These are phyloP conservation scores for Serilophus lunatus DNA, from an alignment of 2,113 vertebrate genomes.

Conservation along the genomic window DNA sequence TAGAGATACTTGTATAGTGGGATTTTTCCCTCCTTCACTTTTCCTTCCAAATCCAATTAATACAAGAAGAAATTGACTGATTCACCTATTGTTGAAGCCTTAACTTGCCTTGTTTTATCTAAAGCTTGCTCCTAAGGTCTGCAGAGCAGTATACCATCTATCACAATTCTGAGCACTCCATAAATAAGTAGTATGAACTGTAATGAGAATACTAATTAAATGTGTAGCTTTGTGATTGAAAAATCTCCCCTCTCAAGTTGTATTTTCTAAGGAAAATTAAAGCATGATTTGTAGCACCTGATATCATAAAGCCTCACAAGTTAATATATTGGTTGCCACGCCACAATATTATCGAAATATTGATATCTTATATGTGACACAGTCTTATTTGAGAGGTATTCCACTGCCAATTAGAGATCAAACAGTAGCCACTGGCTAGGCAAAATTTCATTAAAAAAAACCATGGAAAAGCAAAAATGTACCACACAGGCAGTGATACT, in stretches of 20 bases:
- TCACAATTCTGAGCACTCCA: not conserved
- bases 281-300: not conserved
- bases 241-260: not conserved
- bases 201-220: slow-evolving; percentile 50
- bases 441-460: not conserved
- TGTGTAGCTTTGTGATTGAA: slow-evolving; percentile 12
- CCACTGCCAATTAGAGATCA: not conserved
- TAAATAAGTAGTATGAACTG: slow-evolving; percentile 27
- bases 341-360: not conserved
- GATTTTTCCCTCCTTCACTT: not conserved
- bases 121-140: not conserved
- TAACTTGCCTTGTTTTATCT: not conserved
- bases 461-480: not conserved
- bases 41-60: slow-evolving; percentile 27
- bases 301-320: not conserved
- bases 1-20: not conserved
- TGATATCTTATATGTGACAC: not conserved
- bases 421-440: not conserved
- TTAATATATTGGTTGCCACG: not conserved
- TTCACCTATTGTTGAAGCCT: slow-evolving; percentile 21
- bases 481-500: not conserved
- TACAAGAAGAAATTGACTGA: slow-evolving; percentile 22
- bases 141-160: not conserved
- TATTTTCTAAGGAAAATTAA: slow-evolving; percentile 13
- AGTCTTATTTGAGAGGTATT: not conserved